phyloP scores from a whole-genome alignment of 1,140 invertebrate species.

The Heliconius melpomene region DNA sequence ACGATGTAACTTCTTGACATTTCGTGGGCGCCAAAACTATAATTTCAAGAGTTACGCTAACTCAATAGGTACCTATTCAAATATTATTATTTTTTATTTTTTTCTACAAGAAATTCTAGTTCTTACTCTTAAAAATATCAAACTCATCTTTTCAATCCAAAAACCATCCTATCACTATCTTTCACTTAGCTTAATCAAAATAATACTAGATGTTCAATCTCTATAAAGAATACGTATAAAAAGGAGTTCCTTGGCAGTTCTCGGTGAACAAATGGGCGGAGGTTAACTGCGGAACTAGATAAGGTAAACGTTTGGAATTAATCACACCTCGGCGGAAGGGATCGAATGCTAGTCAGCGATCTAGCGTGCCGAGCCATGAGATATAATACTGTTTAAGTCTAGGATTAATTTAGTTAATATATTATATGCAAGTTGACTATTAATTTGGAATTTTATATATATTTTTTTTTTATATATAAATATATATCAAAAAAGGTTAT shows the following conservation, averaged over 20 bases:
- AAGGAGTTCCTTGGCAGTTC: slow-evolving; percentile 28
- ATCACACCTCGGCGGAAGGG: slow-evolving; percentile 52
- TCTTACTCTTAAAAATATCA: neutral
- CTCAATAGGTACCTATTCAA: too few species aligned
- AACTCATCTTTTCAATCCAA: neutral
- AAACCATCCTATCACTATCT: neutral
- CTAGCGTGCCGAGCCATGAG: slow-evolving; percentile 28
- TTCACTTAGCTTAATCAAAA: slow-evolving; percentile 30
- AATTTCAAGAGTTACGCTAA: too few species aligned
- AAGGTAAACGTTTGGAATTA: slow-evolving; percentile 53
- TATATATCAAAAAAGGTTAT: too few species aligned
- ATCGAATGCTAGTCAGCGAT: slow-evolving; percentile 50
- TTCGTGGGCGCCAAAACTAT: too few species aligned
- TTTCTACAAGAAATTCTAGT: neutral
- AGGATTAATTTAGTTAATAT: neutral
- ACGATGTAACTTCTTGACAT: too few species aligned
- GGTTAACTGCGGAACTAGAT: slow-evolving; percentile 52
- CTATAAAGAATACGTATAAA: slow-evolving; percentile 41
- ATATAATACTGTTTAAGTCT: neutral
- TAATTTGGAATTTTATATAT: too few species aligned
- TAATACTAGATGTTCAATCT: slow-evolving; percentile 32
- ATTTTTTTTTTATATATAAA: too few species aligned
- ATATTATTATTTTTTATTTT: neutral
- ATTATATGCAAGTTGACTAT: neutral
- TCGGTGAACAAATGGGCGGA: slow-evolving; percentile 42